phyloP scores from a whole-genome alignment of 2,888 invertebrate genomes.

The Microplitis deprimator region DNA sequence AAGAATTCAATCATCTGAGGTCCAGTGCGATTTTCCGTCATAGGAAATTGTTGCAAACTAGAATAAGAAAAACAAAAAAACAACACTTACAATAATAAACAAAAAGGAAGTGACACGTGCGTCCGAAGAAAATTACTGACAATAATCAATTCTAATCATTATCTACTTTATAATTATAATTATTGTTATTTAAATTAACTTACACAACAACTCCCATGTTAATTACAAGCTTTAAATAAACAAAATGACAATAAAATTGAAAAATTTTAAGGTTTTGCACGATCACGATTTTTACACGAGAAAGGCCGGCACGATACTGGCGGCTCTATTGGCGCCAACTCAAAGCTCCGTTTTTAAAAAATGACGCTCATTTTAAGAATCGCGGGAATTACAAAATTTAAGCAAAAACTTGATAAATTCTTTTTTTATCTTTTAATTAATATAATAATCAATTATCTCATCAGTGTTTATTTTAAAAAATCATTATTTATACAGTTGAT shows the following conservation, averaged over 20 bases:
- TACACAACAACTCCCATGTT: constrained; percentile 7
- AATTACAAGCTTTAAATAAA: neutral
- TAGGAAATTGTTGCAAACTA: constrained; percentile 88
- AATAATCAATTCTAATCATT: too few species aligned
- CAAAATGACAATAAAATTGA: constrained; percentile 1
- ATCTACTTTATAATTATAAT: neutral
- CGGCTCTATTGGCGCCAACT: neutral
- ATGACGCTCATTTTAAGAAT: neutral
- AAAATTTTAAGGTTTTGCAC: neutral
- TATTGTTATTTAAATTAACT: neutral
- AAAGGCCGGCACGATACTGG: neutral
- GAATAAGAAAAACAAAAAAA: constrained; percentile 33
- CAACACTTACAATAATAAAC: neutral
- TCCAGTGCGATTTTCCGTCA: constrained; percentile 91
- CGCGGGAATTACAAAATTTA: neutral
- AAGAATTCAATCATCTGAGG: constrained; percentile 90
- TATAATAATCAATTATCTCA: neutral
- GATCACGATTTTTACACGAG: neutral
- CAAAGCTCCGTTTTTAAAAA: neutral
- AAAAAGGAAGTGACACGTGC: neutral
- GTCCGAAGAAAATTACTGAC: too few species aligned
- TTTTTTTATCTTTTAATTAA: neutral
- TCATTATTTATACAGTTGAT: neutral
- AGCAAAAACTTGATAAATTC: neutral
- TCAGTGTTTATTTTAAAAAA: neutral